Base-by-base conservation (phyloP, 2,113 vertebrate genomes). In the Notarius quadriscutis region DNA sequence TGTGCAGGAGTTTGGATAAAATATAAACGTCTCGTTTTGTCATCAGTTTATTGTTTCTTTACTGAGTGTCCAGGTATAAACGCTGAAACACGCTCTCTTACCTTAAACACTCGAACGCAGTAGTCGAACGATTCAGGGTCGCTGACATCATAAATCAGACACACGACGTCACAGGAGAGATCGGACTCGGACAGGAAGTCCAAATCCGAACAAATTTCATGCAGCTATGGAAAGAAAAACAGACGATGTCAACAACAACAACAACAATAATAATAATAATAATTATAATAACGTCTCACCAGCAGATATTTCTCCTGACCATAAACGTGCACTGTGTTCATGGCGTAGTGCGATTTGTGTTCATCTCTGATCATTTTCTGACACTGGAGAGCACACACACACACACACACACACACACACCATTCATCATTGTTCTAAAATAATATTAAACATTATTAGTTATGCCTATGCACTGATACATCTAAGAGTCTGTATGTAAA, bases 271-370 rank as follows among this genome's bases (percentile, higher is more conserved):
- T 27, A 67, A 34, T 71, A 67, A 67, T 5, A 67, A n/a, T 67
- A 14, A 67, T 67, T 27, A 67, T 69, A 34, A 34, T 17, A 27
- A 67, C 1, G 18, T 85, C 97, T 97, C 95, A 99, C 98, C 93
- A 99, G 94, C 85, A 99, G 96, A 87, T 99, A 99, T 91, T 99
- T 99, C 92, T 99, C 98, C 91, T 99, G 98, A 84, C 97, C 98
- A 1, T 99, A 99, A 1, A 99, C 98, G 91, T 97, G 99, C 53
- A 97, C 96, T 7, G 97, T 97, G 91, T 96, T 98, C 92, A 99
- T 97, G 30, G 97, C 97, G 71, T 99, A 99, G 91, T 95, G 97
- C 1, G 98, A 99, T 91, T 95, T 96, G 93, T 99, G 97, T 84
- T 99, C 97, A 87, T 97, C 96, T 85, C 92, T 95, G 65, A 98